phyloP scores from a whole-genome alignment of 30 jellyfish, hydroid and myxozoan genomes.

The Aurelia sp. region DNA sequence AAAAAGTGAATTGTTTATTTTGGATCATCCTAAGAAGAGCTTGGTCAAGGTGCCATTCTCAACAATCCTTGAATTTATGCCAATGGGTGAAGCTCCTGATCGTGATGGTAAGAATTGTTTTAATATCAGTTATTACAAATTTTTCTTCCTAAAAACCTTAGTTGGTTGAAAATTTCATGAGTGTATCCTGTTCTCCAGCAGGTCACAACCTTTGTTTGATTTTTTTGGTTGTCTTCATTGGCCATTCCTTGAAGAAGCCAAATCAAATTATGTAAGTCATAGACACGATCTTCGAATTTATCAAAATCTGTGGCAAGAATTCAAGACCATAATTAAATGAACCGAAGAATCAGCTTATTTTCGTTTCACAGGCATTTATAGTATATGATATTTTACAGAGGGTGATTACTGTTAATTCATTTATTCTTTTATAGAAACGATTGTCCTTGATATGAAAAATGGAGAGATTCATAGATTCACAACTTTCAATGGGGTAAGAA shows the following conservation, averaged over 20 bases:
- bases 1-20: constrained; percentile 37
- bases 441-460: constrained; percentile 76
- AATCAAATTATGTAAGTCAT: too few relatives aligned
- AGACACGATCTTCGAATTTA: too few relatives aligned
- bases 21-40: constrained; percentile 40
- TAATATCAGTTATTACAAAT: not conserved
- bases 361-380: too few relatives aligned
- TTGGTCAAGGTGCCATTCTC: constrained; percentile 56
- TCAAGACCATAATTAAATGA: too few relatives aligned
- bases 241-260: too few relatives aligned
- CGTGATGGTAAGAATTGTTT: constrained; percentile 43
- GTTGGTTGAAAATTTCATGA: not conserved
- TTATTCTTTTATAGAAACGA: constrained; percentile 29
- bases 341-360: too few relatives aligned
- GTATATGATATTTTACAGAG: too few relatives aligned
- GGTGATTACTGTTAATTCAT: too few relatives aligned
- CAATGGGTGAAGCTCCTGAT: constrained; percentile 66
- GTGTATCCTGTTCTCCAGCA: too few relatives aligned
- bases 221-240: too few relatives aligned
- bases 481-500: constrained; percentile 77
- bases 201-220: too few relatives aligned
- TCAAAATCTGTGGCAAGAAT: too few relatives aligned
- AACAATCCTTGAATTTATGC: constrained; percentile 44
- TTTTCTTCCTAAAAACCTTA: not conserved
- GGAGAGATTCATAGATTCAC: constrained; percentile 75